Conservation (phyloP, 2,113 vertebrate species). For the Acrocephalus arundinaceus region DNA sequence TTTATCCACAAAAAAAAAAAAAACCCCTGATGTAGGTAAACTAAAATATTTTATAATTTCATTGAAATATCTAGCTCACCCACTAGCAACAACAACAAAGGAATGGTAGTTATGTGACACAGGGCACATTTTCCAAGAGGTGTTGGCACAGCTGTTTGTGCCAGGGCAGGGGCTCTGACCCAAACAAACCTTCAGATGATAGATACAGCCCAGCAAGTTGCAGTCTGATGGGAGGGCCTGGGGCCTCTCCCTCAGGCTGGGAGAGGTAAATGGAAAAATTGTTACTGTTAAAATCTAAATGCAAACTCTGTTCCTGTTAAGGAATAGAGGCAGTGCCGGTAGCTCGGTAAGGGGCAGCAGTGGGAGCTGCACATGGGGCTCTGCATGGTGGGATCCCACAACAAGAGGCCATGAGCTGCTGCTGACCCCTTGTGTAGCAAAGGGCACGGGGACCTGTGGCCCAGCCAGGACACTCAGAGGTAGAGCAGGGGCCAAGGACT, state of each 20-base stretch:
- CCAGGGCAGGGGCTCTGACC: neutral
- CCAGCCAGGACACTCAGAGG: neutral
- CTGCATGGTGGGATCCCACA: neutral
- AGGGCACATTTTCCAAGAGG: neutral
- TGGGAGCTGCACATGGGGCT: too few relatives aligned
- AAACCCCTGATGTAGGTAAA: neutral
- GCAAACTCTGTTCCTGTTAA: neutral
- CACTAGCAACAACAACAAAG: neutral
- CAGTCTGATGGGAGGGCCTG: neutral
- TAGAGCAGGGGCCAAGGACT: rapidly evolving
- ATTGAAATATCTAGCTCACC: neutral
- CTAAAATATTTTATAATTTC: neutral
- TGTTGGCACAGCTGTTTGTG: neutral
- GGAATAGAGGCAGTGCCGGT: rapidly evolving
- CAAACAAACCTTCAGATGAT: neutral
- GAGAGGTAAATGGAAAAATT: neutral
- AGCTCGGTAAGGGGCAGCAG: neutral
- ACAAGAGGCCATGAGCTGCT: too few relatives aligned
- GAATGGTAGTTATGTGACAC: neutral
- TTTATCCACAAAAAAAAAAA: neutral
- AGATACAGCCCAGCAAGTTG: neutral
- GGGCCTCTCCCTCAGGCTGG: neutral
- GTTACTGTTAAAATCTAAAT: neutral
- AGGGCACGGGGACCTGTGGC: neutral
- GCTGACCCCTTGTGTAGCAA: too few relatives aligned